Percentiles rank a stretch among this genome's conserved stretches.
Conservation (phyloP, 2,888 invertebrate species). For the Nesidiocoris tenuis region DNA sequence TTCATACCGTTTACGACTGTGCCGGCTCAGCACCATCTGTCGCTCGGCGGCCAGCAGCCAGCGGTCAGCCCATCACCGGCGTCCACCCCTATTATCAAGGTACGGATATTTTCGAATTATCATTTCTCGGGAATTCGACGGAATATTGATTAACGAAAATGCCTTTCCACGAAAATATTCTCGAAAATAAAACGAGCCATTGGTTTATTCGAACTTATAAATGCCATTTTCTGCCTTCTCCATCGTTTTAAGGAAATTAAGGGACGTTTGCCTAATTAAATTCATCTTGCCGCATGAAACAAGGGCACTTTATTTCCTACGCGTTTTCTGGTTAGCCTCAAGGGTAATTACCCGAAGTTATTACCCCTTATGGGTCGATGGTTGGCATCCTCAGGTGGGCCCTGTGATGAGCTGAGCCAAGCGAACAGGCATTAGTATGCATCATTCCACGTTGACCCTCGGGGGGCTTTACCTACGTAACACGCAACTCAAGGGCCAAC, state of each 20-base stretch:
- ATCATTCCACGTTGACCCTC: neutral
- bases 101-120: no score
- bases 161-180: no score
- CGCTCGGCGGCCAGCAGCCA: constrained; percentile 38
- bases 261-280: no score
- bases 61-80: constrained; percentile 46
- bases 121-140: no score
- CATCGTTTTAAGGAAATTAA: no score
- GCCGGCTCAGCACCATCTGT: constrained; percentile 41
- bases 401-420: neutral
- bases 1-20: constrained; percentile 47
- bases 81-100: constrained; percentile 47
- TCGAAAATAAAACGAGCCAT: no score
- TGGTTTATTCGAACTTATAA: no score
- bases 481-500: neutral
- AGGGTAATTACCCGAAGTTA: neutral
- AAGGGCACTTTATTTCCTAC: neutral
- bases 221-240: no score
- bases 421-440: neutral
- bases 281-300: no score
- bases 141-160: no score
- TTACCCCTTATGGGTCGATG: neutral
- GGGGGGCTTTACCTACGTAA: neutral
- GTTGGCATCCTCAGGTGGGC: neutral
- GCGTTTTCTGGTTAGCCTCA: neutral